Evolutionary conservation across 1,140 invertebrate species (phyloP).

Genomic region (Homarus americanus): DNA sequence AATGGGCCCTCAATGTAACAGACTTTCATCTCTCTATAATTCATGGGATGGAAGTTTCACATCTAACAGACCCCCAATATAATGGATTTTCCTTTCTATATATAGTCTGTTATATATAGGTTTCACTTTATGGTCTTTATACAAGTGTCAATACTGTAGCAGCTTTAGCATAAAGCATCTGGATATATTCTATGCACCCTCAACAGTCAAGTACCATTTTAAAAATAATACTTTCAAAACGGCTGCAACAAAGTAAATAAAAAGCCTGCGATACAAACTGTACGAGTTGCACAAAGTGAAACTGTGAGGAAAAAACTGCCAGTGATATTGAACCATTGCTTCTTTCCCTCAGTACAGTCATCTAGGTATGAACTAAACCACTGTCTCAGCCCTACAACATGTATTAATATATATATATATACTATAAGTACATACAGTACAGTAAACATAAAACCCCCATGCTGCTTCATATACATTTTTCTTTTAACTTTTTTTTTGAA

Average conservation of each 20-base stretch:
- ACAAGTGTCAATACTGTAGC: no score
- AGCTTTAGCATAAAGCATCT: no score
- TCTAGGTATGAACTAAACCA: not conserved
- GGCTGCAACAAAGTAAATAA: not conserved
- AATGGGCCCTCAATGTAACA: no score
- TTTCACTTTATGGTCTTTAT: no score
- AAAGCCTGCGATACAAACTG: slow-evolving; percentile 1
- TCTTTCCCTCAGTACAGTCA: not conserved
- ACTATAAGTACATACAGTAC: not conserved
- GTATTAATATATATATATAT: not conserved
- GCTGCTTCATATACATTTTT: not conserved
- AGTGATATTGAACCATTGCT: slow-evolving; percentile 3
- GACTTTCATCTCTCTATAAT: no score
- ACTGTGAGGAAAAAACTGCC: not conserved
- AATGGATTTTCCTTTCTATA: no score
- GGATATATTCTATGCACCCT: no score
- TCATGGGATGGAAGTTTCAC: no score
- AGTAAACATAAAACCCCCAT: not conserved
- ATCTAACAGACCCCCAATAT: no score
- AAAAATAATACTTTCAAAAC: not conserved
- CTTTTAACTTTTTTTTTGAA: no score
- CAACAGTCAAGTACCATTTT: not conserved
- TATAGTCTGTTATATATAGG: no score
- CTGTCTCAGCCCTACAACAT: not conserved
- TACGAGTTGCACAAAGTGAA: not conserved